Evolutionary conservation across 2,888 invertebrate species (phyloP).

Genomic region (Parnassius glacialis): DNA sequence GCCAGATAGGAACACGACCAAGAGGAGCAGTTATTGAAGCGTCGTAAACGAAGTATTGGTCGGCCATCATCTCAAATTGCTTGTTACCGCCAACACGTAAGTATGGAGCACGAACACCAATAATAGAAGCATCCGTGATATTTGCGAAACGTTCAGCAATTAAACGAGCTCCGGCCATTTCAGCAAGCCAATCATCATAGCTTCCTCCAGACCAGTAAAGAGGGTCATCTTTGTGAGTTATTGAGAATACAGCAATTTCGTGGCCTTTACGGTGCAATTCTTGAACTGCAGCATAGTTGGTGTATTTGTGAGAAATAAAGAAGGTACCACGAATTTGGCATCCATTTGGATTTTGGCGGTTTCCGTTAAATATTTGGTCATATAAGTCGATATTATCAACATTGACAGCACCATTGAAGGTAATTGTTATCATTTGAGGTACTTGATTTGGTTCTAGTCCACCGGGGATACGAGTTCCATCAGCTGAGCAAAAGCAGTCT

Average conservation of each 20-base stretch:
- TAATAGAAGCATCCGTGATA: slow-evolving; percentile 94
- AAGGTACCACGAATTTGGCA: slow-evolving; percentile 94
- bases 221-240: slow-evolving; percentile 96
- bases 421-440: slow-evolving; percentile 96
- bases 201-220: slow-evolving; percentile 93
- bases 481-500: slow-evolving; percentile 96
- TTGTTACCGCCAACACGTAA: slow-evolving; percentile 95
- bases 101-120: slow-evolving; percentile 93
- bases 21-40: slow-evolving; percentile 96
- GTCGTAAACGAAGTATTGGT: slow-evolving; percentile 96
- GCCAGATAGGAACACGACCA: slow-evolving; percentile 96
- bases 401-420: slow-evolving; percentile 95
- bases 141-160: slow-evolving; percentile 94
- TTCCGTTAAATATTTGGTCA: slow-evolving; percentile 93
- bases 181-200: slow-evolving; percentile 96
- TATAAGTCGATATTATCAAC: slow-evolving; percentile 96
- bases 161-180: slow-evolving; percentile 94
- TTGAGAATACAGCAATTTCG: slow-evolving; percentile 94
- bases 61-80: slow-evolving; percentile 98
- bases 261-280: slow-evolving; percentile 94
- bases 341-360: slow-evolving; percentile 92
- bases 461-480: slow-evolving; percentile 94
- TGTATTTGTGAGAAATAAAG: slow-evolving; percentile 96
- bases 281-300: slow-evolving; percentile 94
- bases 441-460: slow-evolving; percentile 91